These are phyloP conservation scores for Poeciliopsis prolifica DNA, from an alignment of 2,113 vertebrate species.

Conservation along the genomic window DNA sequence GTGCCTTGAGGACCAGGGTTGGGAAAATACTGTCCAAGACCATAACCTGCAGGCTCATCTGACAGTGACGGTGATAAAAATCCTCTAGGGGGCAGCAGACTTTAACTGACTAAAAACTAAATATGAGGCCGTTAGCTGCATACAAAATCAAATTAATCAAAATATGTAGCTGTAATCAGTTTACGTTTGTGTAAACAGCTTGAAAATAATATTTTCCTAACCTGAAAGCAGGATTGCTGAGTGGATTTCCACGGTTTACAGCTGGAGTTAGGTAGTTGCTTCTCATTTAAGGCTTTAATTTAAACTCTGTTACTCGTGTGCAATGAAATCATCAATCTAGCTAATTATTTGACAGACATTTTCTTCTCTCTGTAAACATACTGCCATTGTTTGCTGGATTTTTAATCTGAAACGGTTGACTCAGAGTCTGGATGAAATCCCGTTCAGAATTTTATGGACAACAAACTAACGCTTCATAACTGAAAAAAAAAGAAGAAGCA, in stretches of 20 bases:
- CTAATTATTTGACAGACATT: conserved; percentile 34
- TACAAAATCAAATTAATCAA: neutral
- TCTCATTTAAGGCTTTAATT: neutral
- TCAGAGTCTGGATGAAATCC: neutral
- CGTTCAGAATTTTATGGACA: neutral
- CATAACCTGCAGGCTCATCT: neutral
- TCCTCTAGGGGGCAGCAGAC: neutral
- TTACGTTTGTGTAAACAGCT: neutral
- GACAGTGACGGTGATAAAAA: neutral
- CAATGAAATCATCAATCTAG: conserved; percentile 28
- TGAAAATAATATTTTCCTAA: neutral
- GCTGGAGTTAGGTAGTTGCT: neutral
- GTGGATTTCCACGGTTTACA: neutral
- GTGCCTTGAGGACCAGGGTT: too few species aligned
- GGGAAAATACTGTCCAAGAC: neutral
- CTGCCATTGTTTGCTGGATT: neutral
- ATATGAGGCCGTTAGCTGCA: neutral
- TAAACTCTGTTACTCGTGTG: neutral
- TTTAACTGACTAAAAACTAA: neutral
- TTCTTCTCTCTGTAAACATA: conserved; percentile 19
- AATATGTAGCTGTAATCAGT: neutral
- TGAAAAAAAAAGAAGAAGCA: neutral
- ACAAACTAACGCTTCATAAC: neutral
- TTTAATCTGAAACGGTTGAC: conserved; percentile 5
- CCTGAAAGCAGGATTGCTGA: neutral